Evolutionary conservation across 2,113 vertebrate species (phyloP).

Genomic region (Myrmophylax atrothorax): DNA sequence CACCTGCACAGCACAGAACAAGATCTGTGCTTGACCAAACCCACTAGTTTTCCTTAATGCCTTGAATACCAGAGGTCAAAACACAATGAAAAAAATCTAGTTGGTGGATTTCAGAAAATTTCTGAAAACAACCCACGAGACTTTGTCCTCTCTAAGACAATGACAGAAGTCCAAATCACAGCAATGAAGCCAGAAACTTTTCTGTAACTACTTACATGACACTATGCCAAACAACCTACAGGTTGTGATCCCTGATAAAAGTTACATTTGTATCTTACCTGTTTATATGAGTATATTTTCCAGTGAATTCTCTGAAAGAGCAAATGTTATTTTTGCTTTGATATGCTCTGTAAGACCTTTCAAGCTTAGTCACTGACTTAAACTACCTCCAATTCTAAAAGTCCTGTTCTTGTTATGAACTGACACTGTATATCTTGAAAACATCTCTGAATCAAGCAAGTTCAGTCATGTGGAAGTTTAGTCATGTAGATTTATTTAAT

Average conservation of each 20-base stretch:
- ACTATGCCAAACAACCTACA: background rate
- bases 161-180: background rate
- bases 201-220: background rate
- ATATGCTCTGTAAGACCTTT: background rate
- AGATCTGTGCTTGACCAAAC: background rate
- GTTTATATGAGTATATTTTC: background rate
- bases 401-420: background rate
- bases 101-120: background rate
- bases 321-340: conserved; percentile 7
- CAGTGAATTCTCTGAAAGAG: background rate
- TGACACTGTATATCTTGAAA: background rate
- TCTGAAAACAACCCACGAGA: background rate
- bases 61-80: background rate
- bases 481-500: background rate
- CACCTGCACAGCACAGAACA: background rate
- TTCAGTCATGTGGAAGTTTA: background rate
- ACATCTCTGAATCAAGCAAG: background rate
- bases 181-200: background rate
- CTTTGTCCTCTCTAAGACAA: background rate
- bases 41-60: background rate
- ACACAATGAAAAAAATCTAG: background rate
- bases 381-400: conserved; percentile 1
- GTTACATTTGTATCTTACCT: background rate
- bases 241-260: background rate
- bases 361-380: conserved; percentile 16